A percentile compares a stretch with the other conserved stretches of the same genome.
phyloP scores from a whole-genome alignment of 1,140 invertebrate genomes.

The Chironomus striatipennis region DNA sequence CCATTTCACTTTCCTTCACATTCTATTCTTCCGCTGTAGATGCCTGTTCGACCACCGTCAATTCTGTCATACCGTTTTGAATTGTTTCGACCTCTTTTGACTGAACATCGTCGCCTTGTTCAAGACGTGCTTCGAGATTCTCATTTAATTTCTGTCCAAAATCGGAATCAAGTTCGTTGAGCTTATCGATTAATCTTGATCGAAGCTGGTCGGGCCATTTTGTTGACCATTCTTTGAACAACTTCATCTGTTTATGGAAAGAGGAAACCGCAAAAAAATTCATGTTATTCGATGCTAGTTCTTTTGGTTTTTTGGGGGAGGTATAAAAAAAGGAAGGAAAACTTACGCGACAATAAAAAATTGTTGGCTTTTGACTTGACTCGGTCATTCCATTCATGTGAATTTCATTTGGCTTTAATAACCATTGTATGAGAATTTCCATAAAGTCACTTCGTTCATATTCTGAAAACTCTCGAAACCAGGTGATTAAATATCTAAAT shows the following conservation, averaged over 20 bases:
- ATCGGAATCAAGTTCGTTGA: conserved; percentile 58
- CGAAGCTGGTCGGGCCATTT: conserved; percentile 71
- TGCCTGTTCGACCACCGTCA: not conserved
- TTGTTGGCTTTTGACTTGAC: conserved; percentile 57
- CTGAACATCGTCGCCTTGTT: not conserved
- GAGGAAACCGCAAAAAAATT: not conserved
- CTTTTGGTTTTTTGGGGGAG: no score
- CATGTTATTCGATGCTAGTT: no score
- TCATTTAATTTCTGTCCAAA: conserved; percentile 61
- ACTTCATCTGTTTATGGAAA: conserved; percentile 54
- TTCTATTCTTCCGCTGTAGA: not conserved
- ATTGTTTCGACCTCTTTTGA: not conserved
- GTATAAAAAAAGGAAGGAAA: not conserved
- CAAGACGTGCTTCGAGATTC: conserved; percentile 42
- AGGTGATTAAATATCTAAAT: conserved; percentile 67
- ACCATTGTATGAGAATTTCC: conserved; percentile 61
- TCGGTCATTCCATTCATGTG: conserved; percentile 64
- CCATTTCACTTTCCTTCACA: not conserved
- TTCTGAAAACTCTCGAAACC: conserved; percentile 84
- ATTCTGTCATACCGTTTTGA: not conserved
- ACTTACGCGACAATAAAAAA: conserved; percentile 78
- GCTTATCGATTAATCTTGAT: conserved; percentile 54
- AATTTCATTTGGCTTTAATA: conserved; percentile 44
- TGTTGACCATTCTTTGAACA: conserved; percentile 78
- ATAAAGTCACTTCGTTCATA: conserved; percentile 78